Evolutionary conservation across 1,140 invertebrate genomes (phyloP), one percentile per base, ranked within the genome.

Genomic region (Drosophila sp.): DNA sequence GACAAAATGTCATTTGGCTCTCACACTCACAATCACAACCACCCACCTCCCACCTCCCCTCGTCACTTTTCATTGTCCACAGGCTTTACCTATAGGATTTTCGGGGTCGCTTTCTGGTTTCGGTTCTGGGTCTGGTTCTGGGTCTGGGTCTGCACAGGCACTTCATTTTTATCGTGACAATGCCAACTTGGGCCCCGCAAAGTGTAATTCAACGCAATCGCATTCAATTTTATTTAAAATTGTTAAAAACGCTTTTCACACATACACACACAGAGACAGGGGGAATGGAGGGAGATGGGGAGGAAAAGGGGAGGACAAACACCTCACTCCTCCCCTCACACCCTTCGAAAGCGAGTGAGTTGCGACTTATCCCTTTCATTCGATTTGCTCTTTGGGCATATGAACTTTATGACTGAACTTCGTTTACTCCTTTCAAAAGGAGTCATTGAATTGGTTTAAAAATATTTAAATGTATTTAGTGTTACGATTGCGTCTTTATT

Each of bases 141-240:
- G 60, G 8, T 35, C 60, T 63, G 65, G 65, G 67, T 77, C 61
- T 41, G 57, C 38, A 23, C 44, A 56, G 64, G 63, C 55, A 76
- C 62, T 66, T 70, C 55, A 76, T 64, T 76, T 76, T 76, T 72
- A 72, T 76, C 62, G 64, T 68, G 64, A 76, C 69, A 67, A 76
- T 69, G 79, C 66, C 69, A 56, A 66, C 61, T 61, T 69, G 64
- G 65, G 77, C 77, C 44, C 44, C 79, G 79, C 73, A 80, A 85
- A 70, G 67, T 80, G 81, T 85, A 84, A 84, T 84, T 72, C 80
- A 73, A 73, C 32, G 73, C 70, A 84, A 84, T 84, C 81, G 69
- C 81, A 84, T 84, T 70, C 81, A 85, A 85, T 85, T 85, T 85
- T 84, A 85, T 84, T 85, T 85, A 84, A 85, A 84, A 85, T 74